Percentiles rank a stretch among this genome's conserved stretches.
These are phyloP conservation scores for Sprattus sprattus DNA, from an alignment of 2,113 vertebrate species.

Conservation along the genomic window DNA sequence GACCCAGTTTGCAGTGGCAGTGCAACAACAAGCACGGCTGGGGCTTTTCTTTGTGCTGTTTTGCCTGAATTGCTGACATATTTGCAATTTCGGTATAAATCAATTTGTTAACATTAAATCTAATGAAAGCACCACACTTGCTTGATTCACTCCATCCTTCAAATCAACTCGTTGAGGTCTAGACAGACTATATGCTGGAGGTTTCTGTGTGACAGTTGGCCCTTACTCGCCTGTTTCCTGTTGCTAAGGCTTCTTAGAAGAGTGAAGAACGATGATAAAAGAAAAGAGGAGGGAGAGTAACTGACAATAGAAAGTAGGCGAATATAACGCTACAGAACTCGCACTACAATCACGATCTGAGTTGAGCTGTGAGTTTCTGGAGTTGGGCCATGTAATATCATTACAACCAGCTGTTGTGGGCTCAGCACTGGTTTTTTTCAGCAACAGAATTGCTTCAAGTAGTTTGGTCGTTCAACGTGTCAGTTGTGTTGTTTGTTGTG, in stretches of 20 bases:
- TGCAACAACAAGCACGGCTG: not conserved
- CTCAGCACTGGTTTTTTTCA: not conserved
- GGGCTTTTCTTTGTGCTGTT: not conserved
- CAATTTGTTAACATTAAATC: not conserved
- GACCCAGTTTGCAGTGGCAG: not conserved
- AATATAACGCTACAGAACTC: not conserved
- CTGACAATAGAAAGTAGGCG: not conserved
- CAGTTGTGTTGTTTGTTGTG: not conserved
- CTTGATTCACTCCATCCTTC: not conserved
- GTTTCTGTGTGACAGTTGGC: conserved; percentile 40
- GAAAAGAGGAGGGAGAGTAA: conserved; percentile 29
- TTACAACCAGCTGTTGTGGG: not conserved
- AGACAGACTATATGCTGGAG: not conserved
- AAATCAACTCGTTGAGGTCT: not conserved
- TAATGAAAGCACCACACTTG: not conserved
- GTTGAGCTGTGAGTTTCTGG: not conserved
- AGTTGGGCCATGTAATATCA: not conserved
- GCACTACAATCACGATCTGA: not conserved
- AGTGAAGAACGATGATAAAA: conserved; percentile 34
- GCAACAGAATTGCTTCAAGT: not conserved
- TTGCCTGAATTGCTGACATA: not conserved
- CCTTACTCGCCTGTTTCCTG: conserved; percentile 62
- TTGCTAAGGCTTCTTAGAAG: conserved; percentile 48
- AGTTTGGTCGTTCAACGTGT: not conserved
- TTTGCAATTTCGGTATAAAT: not conserved